Conservation (phyloP, 2,888 invertebrate species). For the Pollenia angustigena region DNA sequence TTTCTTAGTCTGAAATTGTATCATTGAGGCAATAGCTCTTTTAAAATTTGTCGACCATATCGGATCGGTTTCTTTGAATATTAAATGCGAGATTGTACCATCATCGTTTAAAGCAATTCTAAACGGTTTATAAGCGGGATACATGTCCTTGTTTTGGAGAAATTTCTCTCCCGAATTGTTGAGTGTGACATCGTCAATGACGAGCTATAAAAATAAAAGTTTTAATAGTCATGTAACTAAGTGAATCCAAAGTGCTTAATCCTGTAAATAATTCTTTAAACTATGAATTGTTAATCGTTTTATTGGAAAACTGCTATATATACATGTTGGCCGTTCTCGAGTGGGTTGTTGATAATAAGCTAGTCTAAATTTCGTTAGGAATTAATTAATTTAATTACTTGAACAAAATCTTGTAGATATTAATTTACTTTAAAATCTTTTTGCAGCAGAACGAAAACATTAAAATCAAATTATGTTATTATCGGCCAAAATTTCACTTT, state of each 20-base stretch:
- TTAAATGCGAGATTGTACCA: constrained; percentile 82
- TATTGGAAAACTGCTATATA: too few relatives aligned
- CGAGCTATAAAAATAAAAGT: constrained; percentile 77
- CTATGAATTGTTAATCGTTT: too few relatives aligned
- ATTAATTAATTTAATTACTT: too few relatives aligned
- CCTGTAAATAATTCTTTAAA: background rate
- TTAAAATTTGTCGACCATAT: constrained; percentile 89
- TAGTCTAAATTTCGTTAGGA: too few relatives aligned
- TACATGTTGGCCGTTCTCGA: too few relatives aligned
- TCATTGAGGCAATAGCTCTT: constrained; percentile 87
- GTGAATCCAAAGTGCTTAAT: too few relatives aligned
- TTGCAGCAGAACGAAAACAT: too few relatives aligned
- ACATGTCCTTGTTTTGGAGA: constrained; percentile 84
- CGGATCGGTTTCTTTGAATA: constrained; percentile 85
- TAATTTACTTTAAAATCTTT: too few relatives aligned
- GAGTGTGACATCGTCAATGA: constrained; percentile 83
- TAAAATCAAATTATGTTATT: too few relatives aligned
- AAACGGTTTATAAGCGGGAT: constrained; percentile 84
- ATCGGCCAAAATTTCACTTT: too few relatives aligned
- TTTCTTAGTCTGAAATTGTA: constrained; percentile 86
- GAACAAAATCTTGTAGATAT: too few relatives aligned
- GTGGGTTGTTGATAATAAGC: too few relatives aligned
- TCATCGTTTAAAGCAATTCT: constrained; percentile 82
- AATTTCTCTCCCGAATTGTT: constrained; percentile 84
- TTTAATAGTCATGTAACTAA: background rate